Percentiles rank a stretch among this genome's conserved stretches.
Evolutionary conservation across 2,113 vertebrate genomes (phyloP).

Genomic region (Cricetomys ansorgei): DNA sequence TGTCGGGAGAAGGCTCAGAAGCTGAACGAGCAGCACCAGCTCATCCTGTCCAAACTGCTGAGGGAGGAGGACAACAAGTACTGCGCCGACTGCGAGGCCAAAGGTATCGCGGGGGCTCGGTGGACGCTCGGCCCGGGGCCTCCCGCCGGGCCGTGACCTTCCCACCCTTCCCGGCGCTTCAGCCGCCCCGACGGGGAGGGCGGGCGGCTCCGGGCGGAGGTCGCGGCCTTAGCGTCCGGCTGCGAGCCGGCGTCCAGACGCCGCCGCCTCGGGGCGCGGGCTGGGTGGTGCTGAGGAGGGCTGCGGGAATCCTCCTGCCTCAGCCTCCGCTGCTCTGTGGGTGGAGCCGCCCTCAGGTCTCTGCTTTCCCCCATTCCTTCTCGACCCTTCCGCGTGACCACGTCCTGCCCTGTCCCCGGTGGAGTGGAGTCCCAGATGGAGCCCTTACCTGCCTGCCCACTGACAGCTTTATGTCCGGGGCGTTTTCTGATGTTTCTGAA

Average conservation of each 20-base stretch:
- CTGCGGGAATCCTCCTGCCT: neutral
- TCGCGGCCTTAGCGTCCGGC: neutral
- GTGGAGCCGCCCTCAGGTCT: constrained; percentile 34
- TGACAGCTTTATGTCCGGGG: neutral
- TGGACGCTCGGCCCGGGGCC: neutral
- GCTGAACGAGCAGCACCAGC: constrained; percentile 97
- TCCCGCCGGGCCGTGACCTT: constrained; percentile 62
- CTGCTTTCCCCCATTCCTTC: no score
- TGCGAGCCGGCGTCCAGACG: neutral
- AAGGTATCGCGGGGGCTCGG: constrained; percentile 87
- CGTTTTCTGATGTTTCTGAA: neutral
- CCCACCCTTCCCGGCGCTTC: constrained; percentile 65
- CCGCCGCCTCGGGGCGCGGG: neutral
- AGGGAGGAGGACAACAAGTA: constrained; percentile 96
- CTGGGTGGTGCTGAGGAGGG: neutral
- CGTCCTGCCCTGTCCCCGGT: neutral
- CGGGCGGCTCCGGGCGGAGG: neutral
- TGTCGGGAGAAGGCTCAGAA: constrained; percentile 97
- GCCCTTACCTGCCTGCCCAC: constrained; percentile 17
- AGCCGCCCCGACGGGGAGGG: neutral
- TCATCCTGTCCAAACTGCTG: constrained; percentile 94
- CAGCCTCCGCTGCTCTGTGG: neutral
- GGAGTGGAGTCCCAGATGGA: neutral
- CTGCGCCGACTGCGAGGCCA: constrained; percentile 97
- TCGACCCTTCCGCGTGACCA: neutral